A percentile compares a stretch with the other conserved stretches of the same genome.
Conservation (phyloP, 2,888 invertebrate genomes). For the Phengaris alcon region DNA sequence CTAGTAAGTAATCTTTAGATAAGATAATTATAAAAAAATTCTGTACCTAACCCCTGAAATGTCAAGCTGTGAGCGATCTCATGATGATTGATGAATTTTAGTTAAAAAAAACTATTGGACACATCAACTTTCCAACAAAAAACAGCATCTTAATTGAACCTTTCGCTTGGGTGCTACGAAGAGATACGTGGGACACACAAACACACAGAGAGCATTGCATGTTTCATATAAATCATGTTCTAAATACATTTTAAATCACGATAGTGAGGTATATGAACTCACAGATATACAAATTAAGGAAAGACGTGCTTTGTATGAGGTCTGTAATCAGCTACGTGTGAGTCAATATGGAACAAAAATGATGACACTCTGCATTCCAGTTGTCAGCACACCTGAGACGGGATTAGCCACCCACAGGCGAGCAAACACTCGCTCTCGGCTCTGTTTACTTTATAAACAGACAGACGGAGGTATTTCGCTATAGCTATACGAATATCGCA, state of each 20-base stretch:
- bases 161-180: too few relatives aligned
- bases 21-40: too few relatives aligned
- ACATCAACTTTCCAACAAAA: too few relatives aligned
- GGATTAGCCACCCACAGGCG: conserved; percentile 52
- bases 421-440: conserved; percentile 43
- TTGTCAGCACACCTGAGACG: conserved; percentile 47
- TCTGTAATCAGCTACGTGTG: conserved; percentile 29
- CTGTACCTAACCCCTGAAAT: too few relatives aligned
- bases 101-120: too few relatives aligned
- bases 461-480: conserved; percentile 24
- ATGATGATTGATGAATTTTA: too few relatives aligned
- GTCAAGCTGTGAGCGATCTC: too few relatives aligned
- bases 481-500: neutral
- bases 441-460: conserved; percentile 40
- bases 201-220: neutral
- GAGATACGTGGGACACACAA: too few relatives aligned
- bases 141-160: too few relatives aligned
- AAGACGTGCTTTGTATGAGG: conserved; percentile 35
- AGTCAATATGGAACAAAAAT: conserved; percentile 37
- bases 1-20: too few relatives aligned
- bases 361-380: conserved; percentile 47
- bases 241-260: neutral
- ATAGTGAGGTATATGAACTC: conserved; percentile 3
- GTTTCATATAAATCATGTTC: neutral
- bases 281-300: neutral